A percentile compares a stretch with the other conserved stretches of the same genome.
phyloP scores from a whole-genome alignment of 2,888 invertebrate genomes.

The Coronaproctus castanopsis region DNA sequence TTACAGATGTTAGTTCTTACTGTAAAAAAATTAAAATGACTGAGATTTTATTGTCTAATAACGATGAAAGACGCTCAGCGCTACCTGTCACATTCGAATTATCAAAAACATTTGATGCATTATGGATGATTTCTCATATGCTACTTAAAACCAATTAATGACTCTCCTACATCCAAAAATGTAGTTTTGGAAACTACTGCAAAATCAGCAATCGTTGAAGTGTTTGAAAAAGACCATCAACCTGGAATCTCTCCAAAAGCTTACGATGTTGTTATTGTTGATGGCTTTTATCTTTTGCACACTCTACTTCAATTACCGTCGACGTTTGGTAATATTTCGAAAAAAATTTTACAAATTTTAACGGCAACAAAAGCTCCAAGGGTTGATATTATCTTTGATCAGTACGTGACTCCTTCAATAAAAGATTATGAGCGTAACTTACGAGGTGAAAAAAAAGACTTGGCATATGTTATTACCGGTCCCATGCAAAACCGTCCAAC shows the following conservation, averaged over 20 bases:
- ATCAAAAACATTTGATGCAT: too few species aligned
- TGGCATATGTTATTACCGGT: too few species aligned
- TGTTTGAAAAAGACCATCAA: slow-evolving; percentile 13
- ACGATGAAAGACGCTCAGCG: too few species aligned
- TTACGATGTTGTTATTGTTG: slow-evolving; percentile 13
- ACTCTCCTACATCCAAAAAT: slow-evolving; percentile 22
- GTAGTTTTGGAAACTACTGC: slow-evolving; percentile 21
- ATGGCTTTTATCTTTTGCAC: slow-evolving; percentile 17
- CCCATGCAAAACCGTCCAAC: slow-evolving; percentile 16
- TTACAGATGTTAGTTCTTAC: too few species aligned
- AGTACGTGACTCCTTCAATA: slow-evolving; percentile 18
- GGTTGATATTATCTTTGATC: slow-evolving; percentile 17
- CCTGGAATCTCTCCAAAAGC: slow-evolving; percentile 4
- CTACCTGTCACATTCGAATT: too few species aligned
- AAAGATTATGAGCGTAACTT: slow-evolving; percentile 18
- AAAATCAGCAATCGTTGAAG: slow-evolving; percentile 19
- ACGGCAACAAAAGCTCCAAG: slow-evolving; percentile 9
- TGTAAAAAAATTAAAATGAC: too few species aligned
- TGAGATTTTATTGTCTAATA: too few species aligned
- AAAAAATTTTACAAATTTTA: slow-evolving; percentile 13
- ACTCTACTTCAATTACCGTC: slow-evolving; percentile 15
- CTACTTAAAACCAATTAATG: slow-evolving; percentile 23
- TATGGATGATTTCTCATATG: slow-evolving; percentile 19
- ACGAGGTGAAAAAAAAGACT: too few species aligned
- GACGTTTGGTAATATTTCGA: slow-evolving; percentile 15